Evolutionary conservation across 1,140 invertebrate genomes (phyloP), one percentile per base, ranked within the genome.

Genomic region (Macrosteles quadrilineatus): DNA sequence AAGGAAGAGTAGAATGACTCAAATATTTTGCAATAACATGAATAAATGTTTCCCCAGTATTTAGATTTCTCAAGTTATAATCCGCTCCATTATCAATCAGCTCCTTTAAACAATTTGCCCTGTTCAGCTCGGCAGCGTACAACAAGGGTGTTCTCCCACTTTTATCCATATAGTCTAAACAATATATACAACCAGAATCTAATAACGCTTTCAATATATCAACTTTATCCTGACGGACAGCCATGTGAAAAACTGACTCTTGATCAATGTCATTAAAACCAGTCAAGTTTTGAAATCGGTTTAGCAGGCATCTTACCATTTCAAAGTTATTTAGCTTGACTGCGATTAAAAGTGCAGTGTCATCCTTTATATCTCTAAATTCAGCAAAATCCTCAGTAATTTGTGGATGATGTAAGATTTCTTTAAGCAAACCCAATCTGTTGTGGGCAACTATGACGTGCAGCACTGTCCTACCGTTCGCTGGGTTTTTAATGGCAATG

Each of bases 321-420:
- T 64, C 30, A 11, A 64, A 30, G 1, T 36, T 32, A 2, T 43
- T 14, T 3, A 64, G 25, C 12, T 43, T 32, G 4, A 64, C 62
- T 2, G 62, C 62, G 30, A 64, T 36, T 14, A 64, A 25, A 25
- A 64, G 62, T 21, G 62, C 62, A 31, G 62, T n/a, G n/a, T 64
- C 62, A 11, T 27, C 62, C n/a, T 31, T 17, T 2, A 36, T 27
- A 25, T 64, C 62, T 36, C 14, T 64, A 29, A 59, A 3, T 50
- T 62, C 57, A 11, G 29, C 23, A 19, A 62, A 62, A 9, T 62
- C 57, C 19, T 4, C 11, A 4, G 57, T 62, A 2, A 23, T 11
- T 23, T 27, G 11, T 4, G 57, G 57, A 62, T 62, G 23, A 2
- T 17, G 2, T 3, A 62, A 6, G 14, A 25, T 11, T 30, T 9